Evolutionary conservation across 2,113 vertebrate species (phyloP).

Genomic region (Rutilus rutilus): DNA sequence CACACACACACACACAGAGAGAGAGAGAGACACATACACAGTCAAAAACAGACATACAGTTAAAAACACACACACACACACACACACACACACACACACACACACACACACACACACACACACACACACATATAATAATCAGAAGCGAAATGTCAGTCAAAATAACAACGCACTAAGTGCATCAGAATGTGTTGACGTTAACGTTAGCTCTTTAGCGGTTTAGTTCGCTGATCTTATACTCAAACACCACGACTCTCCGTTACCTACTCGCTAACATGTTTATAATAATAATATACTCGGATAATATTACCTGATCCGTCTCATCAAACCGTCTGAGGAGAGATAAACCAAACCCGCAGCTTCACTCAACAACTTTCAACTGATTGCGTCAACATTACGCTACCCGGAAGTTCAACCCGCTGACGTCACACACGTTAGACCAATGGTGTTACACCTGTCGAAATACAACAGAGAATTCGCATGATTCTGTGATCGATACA

Average conservation of each 20-base stretch:
- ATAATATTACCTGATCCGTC: background rate
- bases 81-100: too few species aligned
- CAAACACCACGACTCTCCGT: background rate
- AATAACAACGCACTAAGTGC: background rate
- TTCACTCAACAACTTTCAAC: background rate
- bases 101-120: too few species aligned
- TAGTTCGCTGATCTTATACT: too few species aligned
- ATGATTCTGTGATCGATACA: background rate
- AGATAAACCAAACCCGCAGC: background rate
- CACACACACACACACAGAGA: fast-evolving
- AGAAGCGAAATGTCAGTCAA: background rate
- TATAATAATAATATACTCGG: background rate
- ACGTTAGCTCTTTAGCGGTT: background rate
- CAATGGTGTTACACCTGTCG: background rate
- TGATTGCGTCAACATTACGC: slow-evolving; percentile 19
- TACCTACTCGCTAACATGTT: background rate
- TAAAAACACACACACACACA: background rate
- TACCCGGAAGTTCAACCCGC: slow-evolving; percentile 9
- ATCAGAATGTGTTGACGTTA: background rate
- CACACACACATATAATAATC: background rate
- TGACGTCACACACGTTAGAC: background rate
- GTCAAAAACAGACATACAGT: too few species aligned
- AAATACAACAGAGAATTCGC: background rate
- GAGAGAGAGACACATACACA: too few species aligned
- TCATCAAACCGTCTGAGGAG: slow-evolving; percentile 14